Evolutionary conservation across 2,888 invertebrate genomes (phyloP).

Genomic region (Galeopsomyia nigrocyanea): DNA sequence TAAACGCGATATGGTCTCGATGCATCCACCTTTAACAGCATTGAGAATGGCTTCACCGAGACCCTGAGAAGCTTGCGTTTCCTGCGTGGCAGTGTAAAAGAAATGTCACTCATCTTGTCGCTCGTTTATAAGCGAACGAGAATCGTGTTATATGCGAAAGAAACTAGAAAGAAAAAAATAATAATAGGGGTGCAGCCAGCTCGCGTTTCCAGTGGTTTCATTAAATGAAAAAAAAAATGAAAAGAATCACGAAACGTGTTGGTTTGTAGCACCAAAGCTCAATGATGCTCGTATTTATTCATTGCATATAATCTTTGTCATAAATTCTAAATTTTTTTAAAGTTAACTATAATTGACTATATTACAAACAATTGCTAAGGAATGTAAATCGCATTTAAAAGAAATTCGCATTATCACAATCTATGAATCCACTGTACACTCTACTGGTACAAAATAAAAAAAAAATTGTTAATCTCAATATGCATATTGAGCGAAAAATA

Average conservation of each 20-base stretch:
- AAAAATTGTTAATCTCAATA: constrained; percentile 33
- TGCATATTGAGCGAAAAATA: constrained; percentile 18
- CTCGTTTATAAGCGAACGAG: constrained; percentile 16
- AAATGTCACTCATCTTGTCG: constrained; percentile 15
- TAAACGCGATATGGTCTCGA: constrained; percentile 65
- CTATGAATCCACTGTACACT: constrained; percentile 50
- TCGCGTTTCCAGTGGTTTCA: constrained; percentile 48
- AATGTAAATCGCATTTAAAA: constrained; percentile 41
- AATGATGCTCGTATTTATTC: constrained; percentile 35
- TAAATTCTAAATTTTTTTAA: constrained; percentile 36
- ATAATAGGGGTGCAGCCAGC: constrained; percentile 33
- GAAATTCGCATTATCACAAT: constrained; percentile 45
- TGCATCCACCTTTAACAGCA: constrained; percentile 66
- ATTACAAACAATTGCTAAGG: constrained; percentile 35
- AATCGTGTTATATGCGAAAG: constrained; percentile 35
- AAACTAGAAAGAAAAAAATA: constrained; percentile 39
- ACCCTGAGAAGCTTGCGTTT: constrained; percentile 65
- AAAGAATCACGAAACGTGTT: constrained; percentile 13
- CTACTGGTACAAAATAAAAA: constrained; percentile 44
- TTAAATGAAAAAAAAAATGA: constrained; percentile 21
- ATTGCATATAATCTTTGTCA: constrained; percentile 25
- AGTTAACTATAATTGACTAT: constrained; percentile 36
- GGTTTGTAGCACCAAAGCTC: constrained; percentile 29
- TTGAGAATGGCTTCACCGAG: constrained; percentile 66
- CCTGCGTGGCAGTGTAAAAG: constrained; percentile 57